Percentiles rank a stretch among this genome's conserved stretches.
These are phyloP conservation scores for Araneus ventricosus DNA, from an alignment of 1,140 invertebrate species.

Conservation along the genomic window DNA sequence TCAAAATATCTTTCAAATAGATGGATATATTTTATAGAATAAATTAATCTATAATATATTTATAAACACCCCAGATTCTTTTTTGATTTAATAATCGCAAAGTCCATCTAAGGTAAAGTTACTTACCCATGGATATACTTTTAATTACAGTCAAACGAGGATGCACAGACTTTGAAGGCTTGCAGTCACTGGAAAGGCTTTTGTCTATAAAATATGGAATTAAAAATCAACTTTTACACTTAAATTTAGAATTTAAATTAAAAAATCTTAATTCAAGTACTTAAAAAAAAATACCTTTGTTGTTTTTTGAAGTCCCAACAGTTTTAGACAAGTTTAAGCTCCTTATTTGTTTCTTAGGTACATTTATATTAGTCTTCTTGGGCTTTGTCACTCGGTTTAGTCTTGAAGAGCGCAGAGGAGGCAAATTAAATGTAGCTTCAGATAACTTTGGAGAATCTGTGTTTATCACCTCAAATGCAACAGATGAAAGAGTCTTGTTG, in stretches of 20 bases:
- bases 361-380: not conserved
- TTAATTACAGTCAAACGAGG: conserved; percentile 13
- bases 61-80: too few relatives aligned
- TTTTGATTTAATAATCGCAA: too few relatives aligned
- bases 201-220: not conserved
- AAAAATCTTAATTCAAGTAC: not conserved
- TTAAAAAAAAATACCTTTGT: not conserved
- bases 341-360: not conserved
- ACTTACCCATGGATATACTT: conserved; percentile 27
- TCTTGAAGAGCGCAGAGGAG: not conserved
- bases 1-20: too few relatives aligned
- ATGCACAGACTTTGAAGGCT: not conserved
- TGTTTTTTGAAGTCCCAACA: not conserved
- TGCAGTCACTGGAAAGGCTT: not conserved
- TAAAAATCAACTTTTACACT: not conserved
- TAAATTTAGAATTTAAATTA: not conserved
- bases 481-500: not conserved
- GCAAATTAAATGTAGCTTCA: not conserved
- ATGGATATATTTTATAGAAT: too few relatives aligned
- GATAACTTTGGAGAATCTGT: not conserved
- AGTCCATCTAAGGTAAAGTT: not conserved
- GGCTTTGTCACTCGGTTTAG: not conserved
- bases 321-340: not conserved
- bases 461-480: conserved; percentile 20
- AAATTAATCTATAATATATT: too few relatives aligned